Evolutionary conservation across 2,888 invertebrate genomes (phyloP).

Genomic region (Tineola bisselliella): DNA sequence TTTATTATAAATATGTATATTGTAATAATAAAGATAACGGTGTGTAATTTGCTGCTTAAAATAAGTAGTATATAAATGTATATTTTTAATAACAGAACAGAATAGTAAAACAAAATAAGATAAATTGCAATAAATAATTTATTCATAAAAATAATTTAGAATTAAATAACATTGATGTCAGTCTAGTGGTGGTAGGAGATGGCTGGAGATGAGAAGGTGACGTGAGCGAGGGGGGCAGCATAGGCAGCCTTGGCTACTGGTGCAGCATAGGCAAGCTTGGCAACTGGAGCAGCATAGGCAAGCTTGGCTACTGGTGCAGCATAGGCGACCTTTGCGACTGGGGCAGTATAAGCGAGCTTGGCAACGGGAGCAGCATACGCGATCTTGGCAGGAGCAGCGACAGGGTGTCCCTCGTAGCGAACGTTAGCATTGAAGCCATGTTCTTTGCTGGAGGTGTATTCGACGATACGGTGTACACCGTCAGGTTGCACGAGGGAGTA

Average conservation of each 20-base stretch:
- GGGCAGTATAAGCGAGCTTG: slow-evolving; percentile 23
- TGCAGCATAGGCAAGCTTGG: slow-evolving; percentile 23
- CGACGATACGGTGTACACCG: slow-evolving; percentile 52
- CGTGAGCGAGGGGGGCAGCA: slow-evolving; percentile 32
- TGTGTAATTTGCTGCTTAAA: no score
- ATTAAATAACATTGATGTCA: slow-evolving; percentile 15
- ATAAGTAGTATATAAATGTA: no score
- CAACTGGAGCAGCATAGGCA: slow-evolving; percentile 23
- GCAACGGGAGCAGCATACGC: slow-evolving; percentile 19
- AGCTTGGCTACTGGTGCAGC: slow-evolving; percentile 18
- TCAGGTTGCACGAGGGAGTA: slow-evolving; percentile 62
- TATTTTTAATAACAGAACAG: no score
- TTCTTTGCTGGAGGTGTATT: slow-evolving; percentile 50
- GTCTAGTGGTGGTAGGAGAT: slow-evolving; percentile 53
- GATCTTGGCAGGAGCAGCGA: slow-evolving; percentile 20
- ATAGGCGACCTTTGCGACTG: slow-evolving; percentile 20
- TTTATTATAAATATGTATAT: no score
- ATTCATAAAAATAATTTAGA: slow-evolving; percentile 20
- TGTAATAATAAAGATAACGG: no score
- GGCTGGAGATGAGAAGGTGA: slow-evolving; percentile 44
- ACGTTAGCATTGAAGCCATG: slow-evolving; percentile 58
- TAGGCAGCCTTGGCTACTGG: slow-evolving; percentile 21
- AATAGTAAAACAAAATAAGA: neutral
- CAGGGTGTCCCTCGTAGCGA: slow-evolving; percentile 49
- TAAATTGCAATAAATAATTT: slow-evolving; percentile 31